These are phyloP conservation scores for Etheostoma perlongum DNA, from an alignment of 2,797 vertebrate species.

Conservation along the genomic window DNA sequence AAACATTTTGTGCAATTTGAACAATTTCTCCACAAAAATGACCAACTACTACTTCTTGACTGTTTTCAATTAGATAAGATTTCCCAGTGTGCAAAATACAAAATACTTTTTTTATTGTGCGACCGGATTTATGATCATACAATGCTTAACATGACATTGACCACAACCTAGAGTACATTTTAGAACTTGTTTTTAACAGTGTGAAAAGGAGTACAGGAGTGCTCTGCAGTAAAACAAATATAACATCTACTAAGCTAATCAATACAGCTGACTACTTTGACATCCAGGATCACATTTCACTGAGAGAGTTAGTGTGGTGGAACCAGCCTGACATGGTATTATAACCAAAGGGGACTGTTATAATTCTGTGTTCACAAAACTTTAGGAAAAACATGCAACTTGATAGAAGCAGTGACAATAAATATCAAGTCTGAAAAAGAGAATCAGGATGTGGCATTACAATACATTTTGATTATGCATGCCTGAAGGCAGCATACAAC, in stretches of 20 bases:
- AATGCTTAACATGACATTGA: slow-evolving; percentile 5
- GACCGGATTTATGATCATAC: neutral
- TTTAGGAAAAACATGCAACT: slow-evolving; percentile 20
- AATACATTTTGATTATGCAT: slow-evolving; percentile 5
- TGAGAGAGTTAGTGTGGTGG: neutral
- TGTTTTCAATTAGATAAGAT: neutral
- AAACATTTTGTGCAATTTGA: neutral
- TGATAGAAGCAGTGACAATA: slow-evolving; percentile 4
- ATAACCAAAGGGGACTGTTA: slow-evolving; percentile 5
- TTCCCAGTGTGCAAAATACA: neutral
- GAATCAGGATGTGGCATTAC: slow-evolving; percentile 1
- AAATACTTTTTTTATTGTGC: neutral
- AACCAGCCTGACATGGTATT: slow-evolving; percentile 14
- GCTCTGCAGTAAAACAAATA: slow-evolving; percentile 5
- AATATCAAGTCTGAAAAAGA: slow-evolving; percentile 1
- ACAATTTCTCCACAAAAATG: neutral
- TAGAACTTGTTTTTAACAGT: neutral
- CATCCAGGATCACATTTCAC: neutral
- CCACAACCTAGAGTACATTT: neutral
- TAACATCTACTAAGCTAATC: slow-evolving; percentile 2
- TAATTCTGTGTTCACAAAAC: slow-evolving; percentile 20
- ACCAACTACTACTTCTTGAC: neutral
- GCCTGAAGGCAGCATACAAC: neutral
- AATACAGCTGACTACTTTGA: slow-evolving; percentile 15
- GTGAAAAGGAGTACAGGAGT: neutral